Evolutionary conservation across 2,888 invertebrate species (phyloP).

Genomic region (Caenorhabditis imperialis): DNA sequence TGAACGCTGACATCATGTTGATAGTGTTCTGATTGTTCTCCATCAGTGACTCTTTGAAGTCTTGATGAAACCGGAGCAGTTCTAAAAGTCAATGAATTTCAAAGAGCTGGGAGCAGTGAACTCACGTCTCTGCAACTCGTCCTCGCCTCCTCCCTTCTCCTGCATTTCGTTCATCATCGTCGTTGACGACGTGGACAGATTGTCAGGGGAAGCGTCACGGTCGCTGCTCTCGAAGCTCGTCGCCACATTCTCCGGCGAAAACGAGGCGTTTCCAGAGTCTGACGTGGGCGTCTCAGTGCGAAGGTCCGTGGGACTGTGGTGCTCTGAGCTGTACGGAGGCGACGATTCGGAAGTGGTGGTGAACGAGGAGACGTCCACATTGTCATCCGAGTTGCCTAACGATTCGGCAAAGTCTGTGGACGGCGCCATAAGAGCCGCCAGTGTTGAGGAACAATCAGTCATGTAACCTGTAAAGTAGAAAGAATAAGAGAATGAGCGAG

Average conservation of each 20-base stretch:
- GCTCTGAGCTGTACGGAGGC: constrained; percentile 54
- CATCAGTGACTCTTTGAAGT: constrained; percentile 50
- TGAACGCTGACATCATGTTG: constrained; percentile 61
- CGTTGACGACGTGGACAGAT: constrained; percentile 58
- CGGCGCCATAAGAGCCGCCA: constrained; percentile 36
- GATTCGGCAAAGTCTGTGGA: constrained; percentile 23
- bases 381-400: constrained; percentile 22
- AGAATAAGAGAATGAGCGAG: too few relatives aligned
- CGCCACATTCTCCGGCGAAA: constrained; percentile 55
- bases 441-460: constrained; percentile 44
- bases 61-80: constrained; percentile 61
- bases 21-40: constrained; percentile 55
- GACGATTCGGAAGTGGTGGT: constrained; percentile 54
- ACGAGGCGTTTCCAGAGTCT: constrained; percentile 39
- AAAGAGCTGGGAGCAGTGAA: constrained; percentile 3
- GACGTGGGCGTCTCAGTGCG: constrained; percentile 59
- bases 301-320: constrained; percentile 54
- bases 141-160: constrained; percentile 27
- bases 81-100: constrained; percentile 50
- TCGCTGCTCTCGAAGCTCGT: constrained; percentile 58
- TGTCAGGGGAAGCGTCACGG: constrained; percentile 65
- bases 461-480: too few relatives aligned
- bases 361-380: constrained; percentile 49
- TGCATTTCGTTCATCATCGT: constrained; percentile 38
- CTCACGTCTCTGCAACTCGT: constrained; percentile 61